phyloP scores from a whole-genome alignment of 1,140 invertebrate species.

The Rhagoletis zephyria region DNA sequence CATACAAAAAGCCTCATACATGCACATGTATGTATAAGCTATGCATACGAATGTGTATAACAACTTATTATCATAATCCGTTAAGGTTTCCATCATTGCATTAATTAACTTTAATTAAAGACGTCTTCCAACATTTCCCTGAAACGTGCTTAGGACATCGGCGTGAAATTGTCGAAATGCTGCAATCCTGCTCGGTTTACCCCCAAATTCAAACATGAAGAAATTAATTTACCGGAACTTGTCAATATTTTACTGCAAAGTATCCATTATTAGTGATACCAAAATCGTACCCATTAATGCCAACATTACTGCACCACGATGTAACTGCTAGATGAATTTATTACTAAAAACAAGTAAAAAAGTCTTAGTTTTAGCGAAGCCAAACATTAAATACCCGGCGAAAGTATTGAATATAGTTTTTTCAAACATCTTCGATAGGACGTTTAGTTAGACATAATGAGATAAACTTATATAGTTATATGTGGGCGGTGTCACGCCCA shows the following conservation, averaged over 20 bases:
- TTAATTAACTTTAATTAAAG: slow-evolving; percentile 52
- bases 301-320: too few species aligned
- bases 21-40: neutral
- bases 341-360: too few species aligned
- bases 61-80: slow-evolving; percentile 19
- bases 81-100: neutral
- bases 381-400: too few species aligned
- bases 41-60: neutral
- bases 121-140: neutral
- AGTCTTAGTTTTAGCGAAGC: too few species aligned
- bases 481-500: too few species aligned
- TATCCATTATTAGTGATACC: neutral
- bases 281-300: neutral
- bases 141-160: neutral
- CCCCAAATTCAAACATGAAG: neutral
- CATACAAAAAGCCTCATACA: neutral
- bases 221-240: neutral
- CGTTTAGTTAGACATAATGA: too few species aligned
- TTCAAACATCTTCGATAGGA: too few species aligned
- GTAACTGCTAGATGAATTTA: too few species aligned
- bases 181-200: neutral
- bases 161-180: neutral
- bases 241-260: neutral
- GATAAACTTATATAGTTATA: too few species aligned
- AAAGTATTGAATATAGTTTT: too few species aligned